Evolutionary conservation across 1,140 invertebrate genomes (phyloP).

Genomic region (Monomorium pharaonis): DNA sequence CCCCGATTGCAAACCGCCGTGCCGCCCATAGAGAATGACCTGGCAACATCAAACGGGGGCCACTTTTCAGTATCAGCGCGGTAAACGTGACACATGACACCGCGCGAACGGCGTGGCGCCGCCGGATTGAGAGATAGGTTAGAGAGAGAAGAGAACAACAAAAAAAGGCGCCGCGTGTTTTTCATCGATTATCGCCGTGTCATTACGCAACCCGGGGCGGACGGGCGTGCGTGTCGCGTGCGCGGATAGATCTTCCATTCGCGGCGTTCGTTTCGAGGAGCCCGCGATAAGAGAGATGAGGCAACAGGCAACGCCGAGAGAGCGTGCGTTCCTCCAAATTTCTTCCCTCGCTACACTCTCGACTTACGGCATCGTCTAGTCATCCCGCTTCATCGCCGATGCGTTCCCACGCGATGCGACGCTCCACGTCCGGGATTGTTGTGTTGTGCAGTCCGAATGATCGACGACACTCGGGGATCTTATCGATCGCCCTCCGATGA

Average conservation of each 20-base stretch:
- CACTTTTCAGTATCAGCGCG: background rate
- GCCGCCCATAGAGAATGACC: conserved; percentile 28
- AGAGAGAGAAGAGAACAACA: no score
- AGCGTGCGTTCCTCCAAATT: no score
- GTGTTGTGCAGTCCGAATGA: no score
- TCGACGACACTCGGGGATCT: background rate
- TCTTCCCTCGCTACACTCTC: no score
- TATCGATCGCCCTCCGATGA: background rate
- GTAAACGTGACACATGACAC: background rate
- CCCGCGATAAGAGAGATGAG: no score
- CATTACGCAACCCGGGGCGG: conserved; percentile 59
- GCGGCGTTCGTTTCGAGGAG: background rate
- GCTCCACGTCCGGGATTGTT: no score
- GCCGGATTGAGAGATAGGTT: conserved; percentile 16
- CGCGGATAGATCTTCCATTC: no score
- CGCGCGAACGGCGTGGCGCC: background rate
- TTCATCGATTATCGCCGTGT: conserved; percentile 50
- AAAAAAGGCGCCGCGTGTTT: conserved; percentile 52
- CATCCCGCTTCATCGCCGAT: conserved; percentile 8
- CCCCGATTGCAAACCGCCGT: conserved; percentile 56
- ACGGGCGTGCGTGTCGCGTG: background rate
- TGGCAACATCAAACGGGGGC: conserved; percentile 42
- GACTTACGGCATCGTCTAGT: conserved; percentile 14
- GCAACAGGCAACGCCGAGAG: background rate
- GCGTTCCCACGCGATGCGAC: background rate